Conservation (phyloP, 1,140 invertebrate genomes). For the Drosophila suzukii region DNA sequence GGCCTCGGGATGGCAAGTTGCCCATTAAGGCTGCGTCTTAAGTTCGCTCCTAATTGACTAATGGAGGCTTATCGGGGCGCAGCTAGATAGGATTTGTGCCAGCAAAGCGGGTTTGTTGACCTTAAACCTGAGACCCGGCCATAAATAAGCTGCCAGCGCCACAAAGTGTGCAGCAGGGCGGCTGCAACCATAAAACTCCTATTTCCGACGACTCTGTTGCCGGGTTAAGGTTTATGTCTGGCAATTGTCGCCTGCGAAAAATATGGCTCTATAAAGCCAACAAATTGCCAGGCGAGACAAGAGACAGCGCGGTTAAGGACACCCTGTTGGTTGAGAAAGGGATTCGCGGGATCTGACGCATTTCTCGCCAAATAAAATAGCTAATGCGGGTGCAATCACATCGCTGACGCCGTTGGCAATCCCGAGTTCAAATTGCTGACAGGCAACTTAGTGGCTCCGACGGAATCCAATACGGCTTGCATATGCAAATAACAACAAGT, state of each 20-base stretch:
- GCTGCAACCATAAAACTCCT: slow-evolving; percentile 59
- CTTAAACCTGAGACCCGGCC: slow-evolving; percentile 56
- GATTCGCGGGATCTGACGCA: background rate
- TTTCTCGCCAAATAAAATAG: slow-evolving; percentile 36
- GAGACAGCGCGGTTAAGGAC: slow-evolving; percentile 20
- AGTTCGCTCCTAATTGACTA: slow-evolving; percentile 69
- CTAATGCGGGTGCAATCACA: slow-evolving; percentile 38
- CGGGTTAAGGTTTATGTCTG: slow-evolving; percentile 43
- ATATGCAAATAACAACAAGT: slow-evolving; percentile 44
- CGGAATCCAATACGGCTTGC: slow-evolving; percentile 51
- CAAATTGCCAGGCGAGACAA: slow-evolving; percentile 39
- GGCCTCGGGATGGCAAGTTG: slow-evolving; percentile 12
- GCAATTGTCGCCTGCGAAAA: slow-evolving; percentile 48
- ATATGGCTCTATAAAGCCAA: slow-evolving; percentile 45
- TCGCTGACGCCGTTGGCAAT: slow-evolving; percentile 16
- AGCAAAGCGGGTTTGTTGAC: slow-evolving; percentile 46
- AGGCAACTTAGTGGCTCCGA: slow-evolving; percentile 39
- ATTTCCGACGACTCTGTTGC: slow-evolving; percentile 36
- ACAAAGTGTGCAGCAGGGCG: slow-evolving; percentile 59
- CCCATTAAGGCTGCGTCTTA: slow-evolving; percentile 59
- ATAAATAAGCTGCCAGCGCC: slow-evolving; percentile 51
- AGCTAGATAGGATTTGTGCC: slow-evolving; percentile 38
- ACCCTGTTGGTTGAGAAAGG: background rate
- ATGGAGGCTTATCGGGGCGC: slow-evolving; percentile 62
- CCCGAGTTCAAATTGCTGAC: slow-evolving; percentile 29